phyloP scores from a whole-genome alignment of 2,888 invertebrate genomes.

The Incurvaria masculella region DNA sequence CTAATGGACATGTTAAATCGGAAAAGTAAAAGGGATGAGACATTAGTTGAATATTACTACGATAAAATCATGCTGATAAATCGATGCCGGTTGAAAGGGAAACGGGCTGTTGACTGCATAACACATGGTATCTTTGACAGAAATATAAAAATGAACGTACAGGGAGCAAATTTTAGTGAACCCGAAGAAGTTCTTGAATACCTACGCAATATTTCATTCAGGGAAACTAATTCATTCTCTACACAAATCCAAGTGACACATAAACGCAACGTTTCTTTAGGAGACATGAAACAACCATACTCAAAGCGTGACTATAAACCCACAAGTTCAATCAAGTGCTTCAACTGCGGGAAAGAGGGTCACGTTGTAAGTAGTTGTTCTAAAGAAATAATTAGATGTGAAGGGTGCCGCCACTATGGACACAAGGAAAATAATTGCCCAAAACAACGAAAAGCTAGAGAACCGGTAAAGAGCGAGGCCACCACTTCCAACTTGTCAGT shows the following conservation, averaged over 20 bases:
- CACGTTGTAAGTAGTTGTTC: not conserved
- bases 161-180: constrained; percentile 4
- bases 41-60: constrained; percentile 17
- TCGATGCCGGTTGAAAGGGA: constrained; percentile 8
- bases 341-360: constrained; percentile 3
- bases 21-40: constrained; percentile 9
- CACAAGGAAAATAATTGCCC: constrained; percentile 1
- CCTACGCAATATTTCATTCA: constrained; percentile 2
- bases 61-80: constrained; percentile 15
- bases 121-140: constrained; percentile 11
- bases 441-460: too few relatives aligned
- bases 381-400: constrained; percentile 2
- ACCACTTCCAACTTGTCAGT: too few relatives aligned
- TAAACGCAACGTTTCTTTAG: too few relatives aligned
- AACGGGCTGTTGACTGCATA: constrained; percentile 13
- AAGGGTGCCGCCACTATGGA: constrained; percentile 1
- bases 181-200: constrained; percentile 7
- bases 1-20: constrained; percentile 10
- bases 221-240: too few relatives aligned
- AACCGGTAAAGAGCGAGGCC: too few relatives aligned
- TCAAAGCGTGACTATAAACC: too few relatives aligned
- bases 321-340: too few relatives aligned
- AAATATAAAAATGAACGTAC: constrained; percentile 8
- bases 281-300: too few relatives aligned
- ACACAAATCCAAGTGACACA: too few relatives aligned